Percentiles rank a stretch among this genome's conserved stretches.
These are phyloP conservation scores for Pemphigus obesinymphae DNA, from an alignment of 1,140 invertebrate genomes.

Conservation along the genomic window DNA sequence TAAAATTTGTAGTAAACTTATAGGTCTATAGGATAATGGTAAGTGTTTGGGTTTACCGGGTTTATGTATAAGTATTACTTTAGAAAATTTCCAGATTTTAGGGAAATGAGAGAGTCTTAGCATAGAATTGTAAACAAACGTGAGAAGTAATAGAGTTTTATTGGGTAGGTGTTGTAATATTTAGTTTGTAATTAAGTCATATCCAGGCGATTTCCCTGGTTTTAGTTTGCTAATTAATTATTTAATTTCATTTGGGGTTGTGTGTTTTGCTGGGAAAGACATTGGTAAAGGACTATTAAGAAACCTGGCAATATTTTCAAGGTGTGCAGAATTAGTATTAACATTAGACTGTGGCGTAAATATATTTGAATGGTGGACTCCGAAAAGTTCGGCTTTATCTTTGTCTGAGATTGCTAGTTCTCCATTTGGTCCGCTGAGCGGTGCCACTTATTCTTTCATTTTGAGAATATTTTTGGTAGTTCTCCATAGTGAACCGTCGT, in stretches of 20 bases:
- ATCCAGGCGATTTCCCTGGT: not conserved
- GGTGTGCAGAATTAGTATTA: too few species aligned
- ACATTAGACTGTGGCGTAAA: too few species aligned
- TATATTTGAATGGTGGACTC: too few species aligned
- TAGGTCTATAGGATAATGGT: too few species aligned
- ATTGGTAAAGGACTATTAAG: not conserved
- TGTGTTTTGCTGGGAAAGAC: not conserved
- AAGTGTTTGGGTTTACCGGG: not conserved
- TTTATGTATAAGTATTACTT: not conserved
- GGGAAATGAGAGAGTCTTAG: not conserved
- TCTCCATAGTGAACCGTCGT: not conserved
- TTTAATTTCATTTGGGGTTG: not conserved
- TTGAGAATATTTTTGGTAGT: constrained; percentile 3
- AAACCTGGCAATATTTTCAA: not conserved
- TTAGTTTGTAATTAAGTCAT: not conserved
- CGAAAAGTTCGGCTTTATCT: not conserved
- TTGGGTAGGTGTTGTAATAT: not conserved
- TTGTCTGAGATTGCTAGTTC: not conserved
- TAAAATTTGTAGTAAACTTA: too few species aligned
- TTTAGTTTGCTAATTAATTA: not conserved
- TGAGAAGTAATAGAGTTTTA: too few species aligned
- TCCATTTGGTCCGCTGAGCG: not conserved
- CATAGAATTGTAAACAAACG: not conserved
- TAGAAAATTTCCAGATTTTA: not conserved
- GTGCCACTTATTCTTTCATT: too few species aligned